phyloP scores from a whole-genome alignment of 2,797 vertebrate species.

The Sarcophilus harrisii region DNA sequence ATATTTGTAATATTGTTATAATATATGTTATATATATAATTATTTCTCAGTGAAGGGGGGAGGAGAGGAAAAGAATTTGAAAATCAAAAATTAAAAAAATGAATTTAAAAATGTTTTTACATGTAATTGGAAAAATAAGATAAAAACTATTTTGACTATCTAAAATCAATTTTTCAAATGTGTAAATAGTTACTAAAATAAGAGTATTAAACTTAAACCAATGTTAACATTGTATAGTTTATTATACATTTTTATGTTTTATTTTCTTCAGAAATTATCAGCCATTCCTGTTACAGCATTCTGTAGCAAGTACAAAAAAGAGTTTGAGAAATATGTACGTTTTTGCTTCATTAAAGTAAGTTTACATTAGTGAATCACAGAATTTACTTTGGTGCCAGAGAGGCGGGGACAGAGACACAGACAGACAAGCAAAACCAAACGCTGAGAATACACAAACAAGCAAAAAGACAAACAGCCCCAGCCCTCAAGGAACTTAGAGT shows the following conservation, averaged over 20 bases:
- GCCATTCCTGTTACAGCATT: conserved; percentile 96
- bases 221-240: neutral
- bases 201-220: conserved; percentile 24
- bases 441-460: neutral
- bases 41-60: neutral
- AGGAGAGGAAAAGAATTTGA: neutral
- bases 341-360: conserved; percentile 99
- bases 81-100: neutral
- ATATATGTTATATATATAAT: neutral
- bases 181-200: conserved; percentile 22
- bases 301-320: conserved; percentile 89
- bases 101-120: conserved; percentile 48
- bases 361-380: neutral
- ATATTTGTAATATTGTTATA: too few species aligned
- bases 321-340: conserved; percentile 96
- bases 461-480: neutral
- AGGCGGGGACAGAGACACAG: too few species aligned
- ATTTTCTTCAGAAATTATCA: conserved; percentile 91
- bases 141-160: conserved; percentile 9
- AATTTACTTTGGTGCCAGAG: neutral
- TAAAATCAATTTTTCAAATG: conserved; percentile 38
- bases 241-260: conserved; percentile 43
- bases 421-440: neutral
- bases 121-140: neutral
- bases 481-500: neutral